phyloP scores from a whole-genome alignment of 2,113 vertebrate genomes.

The Syngnathus scovelli region DNA sequence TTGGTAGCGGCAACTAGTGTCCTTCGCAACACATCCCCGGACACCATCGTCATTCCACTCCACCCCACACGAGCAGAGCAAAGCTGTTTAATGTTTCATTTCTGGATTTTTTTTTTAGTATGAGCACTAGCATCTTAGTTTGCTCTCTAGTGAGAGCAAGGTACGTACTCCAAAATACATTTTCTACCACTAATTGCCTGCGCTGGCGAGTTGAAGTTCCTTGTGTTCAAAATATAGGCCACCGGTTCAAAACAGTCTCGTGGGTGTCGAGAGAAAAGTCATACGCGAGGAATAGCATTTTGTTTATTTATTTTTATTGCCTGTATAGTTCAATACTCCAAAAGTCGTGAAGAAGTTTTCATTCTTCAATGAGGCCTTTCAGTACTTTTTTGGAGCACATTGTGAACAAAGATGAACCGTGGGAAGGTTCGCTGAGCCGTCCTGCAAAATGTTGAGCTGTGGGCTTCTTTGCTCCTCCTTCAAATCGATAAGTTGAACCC shows the following conservation, averaged over 20 bases:
- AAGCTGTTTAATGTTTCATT: slow-evolving; percentile 5
- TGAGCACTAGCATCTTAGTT: not conserved
- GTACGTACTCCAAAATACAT: slow-evolving; percentile 2
- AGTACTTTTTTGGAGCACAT: not conserved
- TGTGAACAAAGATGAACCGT: not conserved
- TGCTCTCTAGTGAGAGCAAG: slow-evolving; percentile 3
- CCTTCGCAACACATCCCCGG: not conserved
- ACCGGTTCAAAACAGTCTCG: not conserved
- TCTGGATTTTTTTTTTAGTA: slow-evolving; percentile 2
- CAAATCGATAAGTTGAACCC: slow-evolving; percentile 47
- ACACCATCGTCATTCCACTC: slow-evolving; percentile 5
- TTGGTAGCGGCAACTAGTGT: not conserved
- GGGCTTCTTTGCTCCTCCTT: slow-evolving; percentile 30
- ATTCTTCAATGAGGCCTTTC: not conserved
- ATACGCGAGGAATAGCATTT: not conserved
- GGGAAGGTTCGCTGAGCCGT: slow-evolving; percentile 24
- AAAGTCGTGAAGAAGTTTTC: not conserved
- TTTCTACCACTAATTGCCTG: not conserved
- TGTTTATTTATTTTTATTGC: not conserved
- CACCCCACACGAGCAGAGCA: slow-evolving; percentile 1
- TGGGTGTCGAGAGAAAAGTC: not conserved
- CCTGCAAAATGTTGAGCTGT: slow-evolving; percentile 38
- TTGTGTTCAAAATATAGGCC: not conserved
- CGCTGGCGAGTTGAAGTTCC: not conserved
- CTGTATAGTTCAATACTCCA: slow-evolving; percentile 11